Evolutionary conservation across 2,797 vertebrate genomes (phyloP).

Genomic region (Lacerta bilineata): DNA sequence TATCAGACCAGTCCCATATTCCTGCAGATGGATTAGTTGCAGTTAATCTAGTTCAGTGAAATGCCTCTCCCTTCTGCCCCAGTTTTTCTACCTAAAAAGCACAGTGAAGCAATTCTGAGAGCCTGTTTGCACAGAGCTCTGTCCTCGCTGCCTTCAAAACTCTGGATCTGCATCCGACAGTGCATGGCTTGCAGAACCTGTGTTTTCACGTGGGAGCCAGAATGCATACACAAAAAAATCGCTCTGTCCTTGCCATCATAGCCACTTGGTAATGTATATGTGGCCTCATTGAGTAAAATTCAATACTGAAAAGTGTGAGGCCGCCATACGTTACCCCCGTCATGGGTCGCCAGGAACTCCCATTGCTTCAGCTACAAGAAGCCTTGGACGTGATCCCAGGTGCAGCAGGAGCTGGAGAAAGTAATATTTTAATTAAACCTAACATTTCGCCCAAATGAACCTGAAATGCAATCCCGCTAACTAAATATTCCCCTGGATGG

Average conservation of each 20-base stretch:
- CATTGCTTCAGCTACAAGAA: constrained; percentile 32
- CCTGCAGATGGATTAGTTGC: background rate
- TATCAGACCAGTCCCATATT: background rate
- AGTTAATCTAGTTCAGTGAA: background rate
- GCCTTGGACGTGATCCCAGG: constrained; percentile 70
- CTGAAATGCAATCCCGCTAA: constrained; percentile 58
- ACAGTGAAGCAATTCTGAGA: too few relatives aligned
- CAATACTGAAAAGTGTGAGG: constrained; percentile 32
- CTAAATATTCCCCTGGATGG: constrained; percentile 67
- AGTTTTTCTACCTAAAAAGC: background rate
- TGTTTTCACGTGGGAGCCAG: background rate
- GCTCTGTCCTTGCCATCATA: background rate
- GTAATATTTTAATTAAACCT: constrained; percentile 76
- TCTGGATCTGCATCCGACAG: background rate
- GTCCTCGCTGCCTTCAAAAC: background rate
- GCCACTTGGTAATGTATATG: background rate
- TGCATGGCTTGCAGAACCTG: background rate
- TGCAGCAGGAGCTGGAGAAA: constrained; percentile 61
- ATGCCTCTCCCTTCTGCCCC: too few relatives aligned
- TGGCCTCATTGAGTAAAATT: background rate
- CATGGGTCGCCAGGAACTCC: constrained; percentile 53
- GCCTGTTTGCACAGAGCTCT: background rate
- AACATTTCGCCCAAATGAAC: constrained; percentile 61
- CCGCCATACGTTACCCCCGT: constrained; percentile 48
- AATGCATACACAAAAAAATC: background rate